These are phyloP conservation scores for Leptinotarsa tumamoca DNA, from an alignment of 2,888 invertebrate species.

Conservation along the genomic window DNA sequence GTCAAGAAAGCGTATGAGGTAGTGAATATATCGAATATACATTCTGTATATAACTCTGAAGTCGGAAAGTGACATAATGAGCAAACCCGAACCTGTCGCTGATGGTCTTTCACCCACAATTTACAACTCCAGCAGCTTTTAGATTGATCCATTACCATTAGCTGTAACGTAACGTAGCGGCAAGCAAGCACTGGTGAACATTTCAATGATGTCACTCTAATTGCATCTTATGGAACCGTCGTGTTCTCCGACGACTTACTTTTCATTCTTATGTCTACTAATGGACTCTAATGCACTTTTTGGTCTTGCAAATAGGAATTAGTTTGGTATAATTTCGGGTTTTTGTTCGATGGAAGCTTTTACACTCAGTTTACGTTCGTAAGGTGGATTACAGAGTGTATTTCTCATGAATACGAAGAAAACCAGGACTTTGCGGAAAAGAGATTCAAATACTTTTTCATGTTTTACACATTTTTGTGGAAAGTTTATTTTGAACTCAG, in stretches of 20 bases:
- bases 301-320: slow-evolving; percentile 34
- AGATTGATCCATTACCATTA: slow-evolving; percentile 59
- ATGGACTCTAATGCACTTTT: slow-evolving; percentile 50
- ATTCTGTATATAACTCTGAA: no score
- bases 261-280: slow-evolving; percentile 48
- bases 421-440: no score
- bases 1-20: no score
- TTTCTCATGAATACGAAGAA: no score
- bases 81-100: slow-evolving; percentile 31
- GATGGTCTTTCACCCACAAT: slow-evolving; percentile 41
- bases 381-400: no score
- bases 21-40: no score
- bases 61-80: no score
- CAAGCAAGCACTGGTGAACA: slow-evolving; percentile 46
- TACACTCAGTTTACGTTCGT: background rate
- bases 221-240: slow-evolving; percentile 51
- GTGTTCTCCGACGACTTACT: slow-evolving; percentile 40
- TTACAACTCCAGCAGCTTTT: slow-evolving; percentile 47
- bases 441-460: no score
- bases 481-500: no score
- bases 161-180: slow-evolving; percentile 33
- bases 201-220: slow-evolving; percentile 53
- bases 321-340: slow-evolving; percentile 32
- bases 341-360: slow-evolving; percentile 1
- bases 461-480: no score